Evolutionary conservation across 2,113 vertebrate species (phyloP).

Genomic region (Tragulus kanchil): DNA sequence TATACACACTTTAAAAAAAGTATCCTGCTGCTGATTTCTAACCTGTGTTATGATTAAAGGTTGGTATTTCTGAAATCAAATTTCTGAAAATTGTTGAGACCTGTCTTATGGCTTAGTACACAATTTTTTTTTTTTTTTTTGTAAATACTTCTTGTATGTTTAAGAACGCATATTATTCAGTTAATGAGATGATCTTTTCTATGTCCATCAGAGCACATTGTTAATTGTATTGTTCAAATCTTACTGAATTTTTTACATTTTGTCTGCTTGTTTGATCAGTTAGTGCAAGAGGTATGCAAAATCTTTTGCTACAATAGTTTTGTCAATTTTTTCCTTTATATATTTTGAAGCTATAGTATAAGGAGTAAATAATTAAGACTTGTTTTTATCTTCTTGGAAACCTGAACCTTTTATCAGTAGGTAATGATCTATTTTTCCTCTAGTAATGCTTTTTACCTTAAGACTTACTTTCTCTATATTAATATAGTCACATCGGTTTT

Average conservation of each 20-base stretch:
- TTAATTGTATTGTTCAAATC: neutral
- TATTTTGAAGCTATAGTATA: neutral
- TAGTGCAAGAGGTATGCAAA: neutral
- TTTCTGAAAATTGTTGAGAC: neutral
- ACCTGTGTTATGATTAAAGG: neutral
- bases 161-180: neutral
- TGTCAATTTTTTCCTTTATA: neutral
- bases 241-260: slow-evolving; percentile 1
- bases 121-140: slow-evolving; percentile 11
- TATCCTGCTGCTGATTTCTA: neutral
- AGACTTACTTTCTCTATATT: neutral
- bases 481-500: neutral
- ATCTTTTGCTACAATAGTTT: neutral
- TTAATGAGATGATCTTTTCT: neutral
- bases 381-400: neutral
- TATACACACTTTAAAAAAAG: neutral
- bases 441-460: neutral
- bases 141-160: neutral
- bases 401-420: neutral
- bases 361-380: neutral
- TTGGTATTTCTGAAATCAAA: neutral
- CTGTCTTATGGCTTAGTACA: neutral
- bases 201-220: neutral
- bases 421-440: neutral
- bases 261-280: neutral